Conservation (phyloP, 2,888 invertebrate genomes). For the Drosophila infuscata region DNA sequence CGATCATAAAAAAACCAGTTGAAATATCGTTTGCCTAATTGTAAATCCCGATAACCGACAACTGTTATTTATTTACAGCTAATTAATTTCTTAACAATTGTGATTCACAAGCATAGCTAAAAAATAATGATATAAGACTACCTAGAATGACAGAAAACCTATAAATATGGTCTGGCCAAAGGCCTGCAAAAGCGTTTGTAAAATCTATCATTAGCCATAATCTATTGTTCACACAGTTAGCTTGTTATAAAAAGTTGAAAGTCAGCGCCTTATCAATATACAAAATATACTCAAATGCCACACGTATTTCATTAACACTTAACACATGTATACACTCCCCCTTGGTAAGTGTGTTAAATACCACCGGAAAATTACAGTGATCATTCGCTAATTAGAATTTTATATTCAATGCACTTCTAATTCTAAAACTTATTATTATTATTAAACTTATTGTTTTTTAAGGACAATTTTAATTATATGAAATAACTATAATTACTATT, state of each 20-base stretch:
- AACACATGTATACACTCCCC: neutral
- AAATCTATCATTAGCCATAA: slow-evolving; percentile 8
- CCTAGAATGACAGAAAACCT: neutral
- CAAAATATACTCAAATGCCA: slow-evolving; percentile 15
- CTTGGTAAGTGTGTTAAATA: neutral
- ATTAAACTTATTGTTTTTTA: too few relatives aligned
- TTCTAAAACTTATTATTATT: too few relatives aligned
- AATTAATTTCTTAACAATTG: slow-evolving; percentile 10
- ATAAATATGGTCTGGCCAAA: neutral
- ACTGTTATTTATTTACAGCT: slow-evolving; percentile 25
- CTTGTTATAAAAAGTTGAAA: slow-evolving; percentile 17
- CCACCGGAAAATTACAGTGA: neutral
- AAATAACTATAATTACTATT: too few relatives aligned
- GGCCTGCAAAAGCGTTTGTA: neutral
- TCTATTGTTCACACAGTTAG: slow-evolving; percentile 17
- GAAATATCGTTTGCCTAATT: slow-evolving; percentile 6
- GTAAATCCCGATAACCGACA: slow-evolving; percentile 18
- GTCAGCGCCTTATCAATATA: slow-evolving; percentile 51
- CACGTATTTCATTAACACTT: slow-evolving; percentile 21
- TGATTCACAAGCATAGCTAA: slow-evolving; percentile 1
- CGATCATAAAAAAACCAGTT: slow-evolving; percentile 26
- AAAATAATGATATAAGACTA: slow-evolving; percentile 7
- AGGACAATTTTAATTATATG: too few relatives aligned
- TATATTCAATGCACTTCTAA: neutral
- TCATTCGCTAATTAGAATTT: neutral